Evolutionary conservation across 2,797 vertebrate genomes (phyloP).

Genomic region (Thalassophryne amazonica): DNA sequence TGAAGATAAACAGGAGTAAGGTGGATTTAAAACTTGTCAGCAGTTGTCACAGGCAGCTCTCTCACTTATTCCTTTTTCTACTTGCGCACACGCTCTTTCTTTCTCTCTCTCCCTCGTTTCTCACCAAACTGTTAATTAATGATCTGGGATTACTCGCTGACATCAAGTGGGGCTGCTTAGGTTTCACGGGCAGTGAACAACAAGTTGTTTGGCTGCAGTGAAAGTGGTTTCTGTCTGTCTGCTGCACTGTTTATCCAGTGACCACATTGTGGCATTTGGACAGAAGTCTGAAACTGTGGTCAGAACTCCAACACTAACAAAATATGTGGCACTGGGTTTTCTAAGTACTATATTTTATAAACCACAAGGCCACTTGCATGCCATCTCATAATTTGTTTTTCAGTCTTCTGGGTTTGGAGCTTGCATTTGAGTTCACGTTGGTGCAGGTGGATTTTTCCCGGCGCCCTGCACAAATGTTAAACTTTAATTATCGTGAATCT

Average conservation of each 20-base stretch:
- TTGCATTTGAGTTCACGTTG: neutral
- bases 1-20: conserved; percentile 32
- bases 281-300: conserved; percentile 17
- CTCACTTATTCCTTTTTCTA: conserved; percentile 19
- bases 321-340: conserved; percentile 14
- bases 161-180: conserved; percentile 27
- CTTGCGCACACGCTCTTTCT: too few species aligned
- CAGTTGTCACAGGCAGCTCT: conserved; percentile 24
- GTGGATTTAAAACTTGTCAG: conserved; percentile 55
- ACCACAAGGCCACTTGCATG: neutral
- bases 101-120: neutral
- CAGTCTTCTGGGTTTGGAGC: neutral
- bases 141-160: conserved; percentile 32
- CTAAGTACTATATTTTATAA: conserved; percentile 8
- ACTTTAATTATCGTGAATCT: too few species aligned
- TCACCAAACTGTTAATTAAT: conserved; percentile 46
- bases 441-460: neutral
- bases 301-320: conserved; percentile 12
- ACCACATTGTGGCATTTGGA: conserved; percentile 39
- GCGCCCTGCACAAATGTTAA: too few species aligned
- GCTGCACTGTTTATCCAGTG: conserved; percentile 35
- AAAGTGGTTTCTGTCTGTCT: conserved; percentile 32
- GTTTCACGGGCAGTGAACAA: conserved; percentile 47
- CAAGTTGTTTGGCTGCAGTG: conserved; percentile 39
- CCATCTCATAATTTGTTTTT: conserved; percentile 17